Percentiles rank a stretch among this genome's conserved stretches.
These are phyloP conservation scores for Acanthurus lineatus DNA, from an alignment of 2,797 vertebrate species.

Conservation along the genomic window DNA sequence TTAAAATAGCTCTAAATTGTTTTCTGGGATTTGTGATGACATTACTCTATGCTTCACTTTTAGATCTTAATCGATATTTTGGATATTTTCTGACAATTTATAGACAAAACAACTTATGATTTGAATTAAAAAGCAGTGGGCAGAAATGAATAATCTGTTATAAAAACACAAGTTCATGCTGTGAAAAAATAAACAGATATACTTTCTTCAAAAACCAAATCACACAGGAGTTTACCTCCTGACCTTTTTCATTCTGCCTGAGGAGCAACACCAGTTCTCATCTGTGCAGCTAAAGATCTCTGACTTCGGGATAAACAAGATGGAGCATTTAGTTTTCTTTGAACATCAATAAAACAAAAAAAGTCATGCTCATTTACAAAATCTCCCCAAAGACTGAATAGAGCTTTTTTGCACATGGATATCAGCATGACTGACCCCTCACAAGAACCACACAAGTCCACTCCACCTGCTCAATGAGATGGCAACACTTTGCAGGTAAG, in stretches of 20 bases:
- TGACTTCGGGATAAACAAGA: background rate
- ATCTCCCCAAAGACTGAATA: background rate
- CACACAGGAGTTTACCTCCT: background rate
- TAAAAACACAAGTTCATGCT: background rate
- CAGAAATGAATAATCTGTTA: background rate
- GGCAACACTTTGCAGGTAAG: conserved; percentile 1
- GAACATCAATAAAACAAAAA: background rate
- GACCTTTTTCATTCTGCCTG: background rate
- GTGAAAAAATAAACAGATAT: background rate
- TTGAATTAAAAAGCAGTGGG: fast-evolving
- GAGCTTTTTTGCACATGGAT: background rate
- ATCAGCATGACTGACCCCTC: background rate
- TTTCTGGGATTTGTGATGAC: background rate
- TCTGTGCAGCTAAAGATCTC: background rate
- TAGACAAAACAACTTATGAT: background rate
- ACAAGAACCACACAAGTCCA: background rate
- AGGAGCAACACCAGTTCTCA: background rate
- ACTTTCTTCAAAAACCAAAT: background rate
- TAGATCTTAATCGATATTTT: background rate
- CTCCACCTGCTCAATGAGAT: background rate
- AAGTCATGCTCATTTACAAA: background rate
- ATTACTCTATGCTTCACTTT: fast-evolving
- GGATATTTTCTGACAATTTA: background rate
- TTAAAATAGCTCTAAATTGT: background rate
- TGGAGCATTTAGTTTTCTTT: background rate